These are phyloP conservation scores for Chiridota heheva DNA, from an alignment of 35 echinoderm and acorn worm species.

Conservation along the genomic window DNA sequence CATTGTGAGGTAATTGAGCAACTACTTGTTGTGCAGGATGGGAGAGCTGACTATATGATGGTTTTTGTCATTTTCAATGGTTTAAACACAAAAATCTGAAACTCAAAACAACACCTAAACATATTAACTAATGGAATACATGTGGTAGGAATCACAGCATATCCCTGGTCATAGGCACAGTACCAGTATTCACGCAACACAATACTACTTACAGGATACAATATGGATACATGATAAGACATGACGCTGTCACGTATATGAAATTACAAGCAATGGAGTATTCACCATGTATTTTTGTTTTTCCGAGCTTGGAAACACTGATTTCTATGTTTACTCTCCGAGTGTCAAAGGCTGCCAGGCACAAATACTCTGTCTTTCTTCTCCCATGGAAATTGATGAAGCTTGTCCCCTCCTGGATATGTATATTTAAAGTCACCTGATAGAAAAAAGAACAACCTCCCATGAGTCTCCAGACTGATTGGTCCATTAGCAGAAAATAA, in stretches of 20 bases:
- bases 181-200: too few relatives aligned
- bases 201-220: too few relatives aligned
- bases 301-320: conserved; percentile 72
- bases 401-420: conserved; percentile 63
- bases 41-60: background rate
- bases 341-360: conserved; percentile 67
- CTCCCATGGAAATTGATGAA: conserved; percentile 51
- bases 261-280: background rate
- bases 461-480: too few relatives aligned
- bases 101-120: too few relatives aligned
- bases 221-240: too few relatives aligned
- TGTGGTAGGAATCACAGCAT: too few relatives aligned
- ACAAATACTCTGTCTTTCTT: conserved; percentile 48
- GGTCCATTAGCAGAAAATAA: background rate
- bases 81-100: background rate
- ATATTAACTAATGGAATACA: too few relatives aligned
- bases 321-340: conserved; percentile 48
- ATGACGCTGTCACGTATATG: background rate
- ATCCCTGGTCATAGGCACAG: too few relatives aligned
- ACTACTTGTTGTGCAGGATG: background rate
- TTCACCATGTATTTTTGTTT: conserved; percentile 80
- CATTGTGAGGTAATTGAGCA: background rate
- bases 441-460: background rate
- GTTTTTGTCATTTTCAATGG: background rate
- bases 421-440: conserved; percentile 60